These are phyloP conservation scores for Coccyzus lansbergi DNA, from an alignment of 2,797 vertebrate genomes.

Conservation along the genomic window DNA sequence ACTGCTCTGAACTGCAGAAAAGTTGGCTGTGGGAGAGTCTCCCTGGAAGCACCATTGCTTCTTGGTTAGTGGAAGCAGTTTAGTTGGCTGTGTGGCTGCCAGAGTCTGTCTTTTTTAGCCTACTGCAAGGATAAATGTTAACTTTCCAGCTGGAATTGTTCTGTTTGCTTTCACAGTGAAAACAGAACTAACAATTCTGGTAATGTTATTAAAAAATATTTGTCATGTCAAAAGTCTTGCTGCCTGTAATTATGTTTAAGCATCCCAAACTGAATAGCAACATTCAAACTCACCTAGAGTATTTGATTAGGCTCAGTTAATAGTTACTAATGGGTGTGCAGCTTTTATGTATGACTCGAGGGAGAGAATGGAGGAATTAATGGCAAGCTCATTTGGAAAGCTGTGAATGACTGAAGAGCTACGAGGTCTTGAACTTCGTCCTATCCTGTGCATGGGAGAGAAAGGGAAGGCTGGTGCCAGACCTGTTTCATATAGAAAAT, in stretches of 20 bases:
- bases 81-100: not conserved
- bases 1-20: not conserved
- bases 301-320: slow-evolving; percentile 62
- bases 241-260: slow-evolving; percentile 72
- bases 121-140: slow-evolving; percentile 62
- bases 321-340: slow-evolving; percentile 55
- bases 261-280: slow-evolving; percentile 59
- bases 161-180: slow-evolving; percentile 65
- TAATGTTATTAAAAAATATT: slow-evolving; percentile 74
- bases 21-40: slow-evolving; percentile 2
- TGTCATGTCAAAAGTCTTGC: slow-evolving; percentile 69
- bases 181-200: slow-evolving; percentile 67
- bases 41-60: slow-evolving; percentile 23
- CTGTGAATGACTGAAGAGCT: slow-evolving; percentile 33
- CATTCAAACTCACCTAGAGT: slow-evolving; percentile 43
- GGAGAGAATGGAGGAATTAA: slow-evolving; percentile 53
- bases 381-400: slow-evolving; percentile 47
- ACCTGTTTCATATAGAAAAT: not conserved
- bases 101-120: slow-evolving; percentile 50
- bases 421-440: not conserved
- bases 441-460: not conserved
- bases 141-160: slow-evolving; percentile 54
- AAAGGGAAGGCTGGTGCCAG: not conserved
- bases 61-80: slow-evolving; percentile 45
- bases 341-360: slow-evolving; percentile 45